Evolutionary conservation across 2,888 invertebrate species (phyloP).

Genomic region (Cosmia pyralina): DNA sequence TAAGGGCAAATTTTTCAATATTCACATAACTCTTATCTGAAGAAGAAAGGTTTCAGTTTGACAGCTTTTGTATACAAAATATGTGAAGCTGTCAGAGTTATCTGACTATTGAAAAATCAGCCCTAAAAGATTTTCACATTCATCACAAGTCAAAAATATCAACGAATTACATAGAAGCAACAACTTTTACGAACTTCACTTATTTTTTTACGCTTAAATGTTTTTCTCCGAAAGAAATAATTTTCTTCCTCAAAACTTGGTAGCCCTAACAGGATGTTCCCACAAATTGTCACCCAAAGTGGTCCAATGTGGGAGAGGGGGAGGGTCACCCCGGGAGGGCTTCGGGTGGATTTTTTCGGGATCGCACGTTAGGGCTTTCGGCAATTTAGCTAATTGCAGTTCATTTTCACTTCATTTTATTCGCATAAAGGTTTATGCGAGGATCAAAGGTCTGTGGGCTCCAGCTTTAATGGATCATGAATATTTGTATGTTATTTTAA

Average conservation of each 20-base stretch:
- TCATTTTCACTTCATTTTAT: slow-evolving; percentile 75
- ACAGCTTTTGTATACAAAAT: too few species aligned
- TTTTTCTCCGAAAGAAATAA: neutral
- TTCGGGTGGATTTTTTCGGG: slow-evolving; percentile 67
- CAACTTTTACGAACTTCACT: neutral
- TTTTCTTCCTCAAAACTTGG: slow-evolving; percentile 13
- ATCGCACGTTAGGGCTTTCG: slow-evolving; percentile 68
- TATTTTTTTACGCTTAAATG: neutral
- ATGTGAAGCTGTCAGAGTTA: too few species aligned
- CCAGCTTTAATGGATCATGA: slow-evolving; percentile 61
- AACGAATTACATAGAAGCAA: neutral
- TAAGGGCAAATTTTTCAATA: too few species aligned
- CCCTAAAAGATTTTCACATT: neutral
- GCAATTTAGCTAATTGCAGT: slow-evolving; percentile 76
- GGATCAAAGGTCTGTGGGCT: slow-evolving; percentile 65
- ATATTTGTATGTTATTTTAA: slow-evolving; percentile 58
- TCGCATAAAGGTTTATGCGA: slow-evolving; percentile 68
- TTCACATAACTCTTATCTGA: too few species aligned
- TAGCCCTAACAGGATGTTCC: slow-evolving; percentile 57
- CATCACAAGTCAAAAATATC: neutral
- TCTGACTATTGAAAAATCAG: too few species aligned
- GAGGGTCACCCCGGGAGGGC: slow-evolving; percentile 31
- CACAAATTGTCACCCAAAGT: slow-evolving; percentile 72
- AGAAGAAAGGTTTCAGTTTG: too few species aligned
- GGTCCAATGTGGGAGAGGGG: slow-evolving; percentile 53